Evolutionary conservation across 2,113 vertebrate species (phyloP).

Genomic region (Lontra canadensis): DNA sequence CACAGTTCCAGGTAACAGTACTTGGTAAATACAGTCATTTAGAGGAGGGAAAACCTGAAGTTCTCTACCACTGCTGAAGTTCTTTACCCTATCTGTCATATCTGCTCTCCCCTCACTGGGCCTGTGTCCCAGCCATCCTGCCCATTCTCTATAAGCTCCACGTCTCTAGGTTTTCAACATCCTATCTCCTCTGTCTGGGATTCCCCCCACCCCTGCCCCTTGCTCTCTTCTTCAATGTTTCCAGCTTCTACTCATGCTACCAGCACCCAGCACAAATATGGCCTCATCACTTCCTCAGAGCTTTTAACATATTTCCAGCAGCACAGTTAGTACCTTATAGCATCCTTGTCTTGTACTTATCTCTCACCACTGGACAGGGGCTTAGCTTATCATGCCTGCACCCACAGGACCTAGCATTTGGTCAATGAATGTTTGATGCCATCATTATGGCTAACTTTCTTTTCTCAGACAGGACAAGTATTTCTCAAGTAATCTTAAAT

Average conservation of each 20-base stretch:
- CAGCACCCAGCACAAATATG: not conserved
- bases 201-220: accelerated
- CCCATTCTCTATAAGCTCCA: not conserved
- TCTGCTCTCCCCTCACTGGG: not conserved
- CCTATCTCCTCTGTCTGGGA: not conserved
- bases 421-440: not conserved
- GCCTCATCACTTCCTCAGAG: not conserved
- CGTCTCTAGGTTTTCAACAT: not conserved
- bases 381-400: not conserved
- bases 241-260: not conserved
- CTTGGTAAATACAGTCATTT: not conserved
- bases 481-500: not conserved
- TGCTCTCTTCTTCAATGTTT: not conserved
- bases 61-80: not conserved
- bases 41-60: not conserved
- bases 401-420: not conserved
- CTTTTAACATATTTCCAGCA: not conserved
- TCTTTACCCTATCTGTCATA: too few species aligned
- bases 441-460: not conserved
- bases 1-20: not conserved
- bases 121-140: not conserved
- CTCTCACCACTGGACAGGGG: not conserved
- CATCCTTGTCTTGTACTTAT: not conserved
- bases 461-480: not conserved
- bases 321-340: too few species aligned